Evolutionary conservation across 2,888 invertebrate species (phyloP).

Genomic region (Eurytoma adleriae): DNA sequence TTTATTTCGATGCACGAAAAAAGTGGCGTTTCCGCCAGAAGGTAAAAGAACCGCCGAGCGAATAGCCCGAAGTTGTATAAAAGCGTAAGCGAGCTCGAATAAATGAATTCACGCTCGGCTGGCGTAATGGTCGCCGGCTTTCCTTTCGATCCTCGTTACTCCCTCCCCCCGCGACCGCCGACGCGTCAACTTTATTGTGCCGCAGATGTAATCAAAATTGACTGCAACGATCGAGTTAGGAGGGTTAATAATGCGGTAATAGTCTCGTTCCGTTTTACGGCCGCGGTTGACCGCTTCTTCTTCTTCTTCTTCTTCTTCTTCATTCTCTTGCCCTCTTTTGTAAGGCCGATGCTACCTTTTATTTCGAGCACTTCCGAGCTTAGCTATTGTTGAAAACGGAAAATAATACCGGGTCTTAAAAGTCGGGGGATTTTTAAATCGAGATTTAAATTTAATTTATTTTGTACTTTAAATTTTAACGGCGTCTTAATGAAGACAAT

Average conservation of each 20-base stretch:
- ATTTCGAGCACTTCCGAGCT: background rate
- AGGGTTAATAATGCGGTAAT: slow-evolving; percentile 46
- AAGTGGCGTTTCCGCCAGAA: no score
- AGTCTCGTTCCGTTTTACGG: slow-evolving; percentile 46
- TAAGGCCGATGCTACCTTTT: slow-evolving; percentile 2
- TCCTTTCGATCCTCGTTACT: no score
- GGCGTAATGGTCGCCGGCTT: no score
- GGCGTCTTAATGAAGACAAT: no score
- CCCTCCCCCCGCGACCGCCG: no score
- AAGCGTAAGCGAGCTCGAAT: background rate
- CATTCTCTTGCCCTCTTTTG: slow-evolving; percentile 1
- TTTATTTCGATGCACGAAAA: no score
- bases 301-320: slow-evolving; percentile 14
- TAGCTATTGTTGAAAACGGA: background rate
- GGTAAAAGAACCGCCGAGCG: no score
- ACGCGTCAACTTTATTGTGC: slow-evolving; percentile 28
- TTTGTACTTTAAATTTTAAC: no score
- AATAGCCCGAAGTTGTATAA: background rate
- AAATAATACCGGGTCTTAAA: background rate
- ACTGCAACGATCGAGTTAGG: slow-evolving; percentile 35
- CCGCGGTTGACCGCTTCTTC: slow-evolving; percentile 29
- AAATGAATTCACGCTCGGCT: slow-evolving; percentile 11
- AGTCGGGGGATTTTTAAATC: no score
- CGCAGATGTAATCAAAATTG: slow-evolving; percentile 37
- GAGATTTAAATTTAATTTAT: no score